Conservation (phyloP, 2,888 invertebrate species). For the Artemia sinica region DNA sequence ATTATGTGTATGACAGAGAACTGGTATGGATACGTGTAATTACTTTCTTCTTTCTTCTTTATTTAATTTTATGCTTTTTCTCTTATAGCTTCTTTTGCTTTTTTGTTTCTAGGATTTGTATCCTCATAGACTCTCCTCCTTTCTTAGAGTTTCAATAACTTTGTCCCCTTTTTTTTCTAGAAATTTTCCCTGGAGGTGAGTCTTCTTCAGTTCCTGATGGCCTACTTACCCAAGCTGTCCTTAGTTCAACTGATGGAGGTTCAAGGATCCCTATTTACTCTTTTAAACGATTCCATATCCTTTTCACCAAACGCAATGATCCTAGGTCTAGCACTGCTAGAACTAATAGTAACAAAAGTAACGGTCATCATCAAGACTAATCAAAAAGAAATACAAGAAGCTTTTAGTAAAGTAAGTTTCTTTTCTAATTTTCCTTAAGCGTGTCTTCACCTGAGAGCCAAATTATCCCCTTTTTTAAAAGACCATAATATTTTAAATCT, state of each 20-base stretch:
- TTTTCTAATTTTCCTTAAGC: conserved; percentile 15
- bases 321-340: conserved; percentile 53
- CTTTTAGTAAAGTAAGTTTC: conserved; percentile 42
- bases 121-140: too few species aligned
- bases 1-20: too few species aligned
- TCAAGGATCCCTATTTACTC: conserved; percentile 54
- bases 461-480: too few species aligned
- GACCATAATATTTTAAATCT: too few species aligned
- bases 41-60: too few species aligned
- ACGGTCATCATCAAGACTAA: conserved; percentile 56
- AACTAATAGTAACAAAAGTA: conserved; percentile 64
- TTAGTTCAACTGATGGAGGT: conserved; percentile 54
- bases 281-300: conserved; percentile 54
- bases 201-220: conserved; percentile 61
- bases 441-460: too few species aligned
- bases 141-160: too few species aligned
- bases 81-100: too few species aligned
- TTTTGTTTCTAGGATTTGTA: too few species aligned
- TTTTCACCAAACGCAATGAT: conserved; percentile 60
- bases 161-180: conserved; percentile 27
- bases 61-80: too few species aligned
- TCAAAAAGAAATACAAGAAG: conserved; percentile 58
- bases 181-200: conserved; percentile 50
- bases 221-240: conserved; percentile 39
- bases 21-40: too few species aligned